These are phyloP conservation scores for Silurus meridionalis DNA, from an alignment of 2,113 vertebrate species.

Conservation along the genomic window DNA sequence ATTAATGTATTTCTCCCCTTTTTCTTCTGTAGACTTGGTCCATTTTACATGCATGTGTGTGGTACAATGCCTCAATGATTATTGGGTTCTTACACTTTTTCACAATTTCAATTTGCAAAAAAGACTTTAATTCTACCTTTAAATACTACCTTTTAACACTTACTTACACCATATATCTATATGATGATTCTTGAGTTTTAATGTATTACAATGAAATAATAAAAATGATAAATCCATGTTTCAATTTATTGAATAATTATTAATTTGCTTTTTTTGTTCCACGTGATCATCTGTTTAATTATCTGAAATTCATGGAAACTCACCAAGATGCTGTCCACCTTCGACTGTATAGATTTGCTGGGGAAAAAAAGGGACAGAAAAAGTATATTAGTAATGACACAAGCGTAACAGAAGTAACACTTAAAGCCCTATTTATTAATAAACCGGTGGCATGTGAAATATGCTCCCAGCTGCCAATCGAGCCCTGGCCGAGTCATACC, in stretches of 20 bases:
- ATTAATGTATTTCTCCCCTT: background rate
- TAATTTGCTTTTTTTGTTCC: background rate
- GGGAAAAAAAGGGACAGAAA: conserved; percentile 65
- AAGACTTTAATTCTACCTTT: background rate
- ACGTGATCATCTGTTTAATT: background rate
- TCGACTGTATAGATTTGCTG: conserved; percentile 99
- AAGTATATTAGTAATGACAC: conserved; percentile 64
- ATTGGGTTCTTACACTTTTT: background rate
- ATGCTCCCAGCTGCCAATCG: conserved; percentile 67
- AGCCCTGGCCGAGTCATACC: conserved; percentile 62
- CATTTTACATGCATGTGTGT: background rate
- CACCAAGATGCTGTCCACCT: conserved; percentile 99
- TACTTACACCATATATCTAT: too few relatives aligned
- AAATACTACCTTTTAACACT: too few relatives aligned
- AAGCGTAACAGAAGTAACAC: conserved; percentile 64
- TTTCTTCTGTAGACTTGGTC: background rate
- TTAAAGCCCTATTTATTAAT: conserved; percentile 76
- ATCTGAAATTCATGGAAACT: conserved; percentile 69
- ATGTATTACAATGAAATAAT: too few relatives aligned
- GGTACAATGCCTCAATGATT: background rate
- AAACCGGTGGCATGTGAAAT: conserved; percentile 70
- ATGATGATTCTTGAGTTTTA: too few relatives aligned
- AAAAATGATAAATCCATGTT: too few relatives aligned
- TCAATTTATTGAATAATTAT: background rate
- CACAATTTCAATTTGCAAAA: background rate